Base-by-base conservation (phyloP, 2,797 vertebrate genomes). In the Pristis pectinata region DNA sequence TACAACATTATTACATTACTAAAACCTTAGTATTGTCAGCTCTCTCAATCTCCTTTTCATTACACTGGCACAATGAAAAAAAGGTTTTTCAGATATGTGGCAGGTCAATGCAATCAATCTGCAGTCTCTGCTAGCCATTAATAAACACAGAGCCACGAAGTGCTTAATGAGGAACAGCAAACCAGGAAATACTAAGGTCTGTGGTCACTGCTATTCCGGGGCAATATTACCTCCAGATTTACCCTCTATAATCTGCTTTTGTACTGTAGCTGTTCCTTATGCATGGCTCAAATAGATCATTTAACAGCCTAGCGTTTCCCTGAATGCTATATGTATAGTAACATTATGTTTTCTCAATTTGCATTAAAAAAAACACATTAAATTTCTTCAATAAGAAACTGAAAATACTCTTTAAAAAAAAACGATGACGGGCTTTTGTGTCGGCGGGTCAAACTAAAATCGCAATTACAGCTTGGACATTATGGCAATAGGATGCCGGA, bases 1-100 rank as follows among this genome's bases (percentile, higher is more conserved):
- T 94, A 94, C 92, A 94, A 94, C 92, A 94, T 94, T 94, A 94
- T 94, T 94, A 94, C 92, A 94, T 94, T 94, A 94, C 92, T 94
- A 94, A 94, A 94, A 94, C 70, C 92, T 94, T 76, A 94, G 92
- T 94, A 74, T 94, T 94, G 92, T 94, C 92, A 76, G 92, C 67
- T 94, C 92, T 70, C 92, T 94, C 92, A 94, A 94, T 94, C 92
- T 94, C 92, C 92, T 94, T 94, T 94, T 94, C 92, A 94, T 94
- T 94, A 94, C 44, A 94, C 44, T 76, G 41, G 92, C 70, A 94
- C 92, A 94, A 94, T 94, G 67, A 94, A 94, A 94, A 76, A 94
- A 94, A 76, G 70, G 92, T 74, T 94, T 94, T 74, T 94, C 67
- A 94, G 41, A 94, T 94, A 74, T 74, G 92, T 94, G 92, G 30